phyloP scores from a whole-genome alignment of 2,797 vertebrate genomes.

The Coregonus suidteri region DNA sequence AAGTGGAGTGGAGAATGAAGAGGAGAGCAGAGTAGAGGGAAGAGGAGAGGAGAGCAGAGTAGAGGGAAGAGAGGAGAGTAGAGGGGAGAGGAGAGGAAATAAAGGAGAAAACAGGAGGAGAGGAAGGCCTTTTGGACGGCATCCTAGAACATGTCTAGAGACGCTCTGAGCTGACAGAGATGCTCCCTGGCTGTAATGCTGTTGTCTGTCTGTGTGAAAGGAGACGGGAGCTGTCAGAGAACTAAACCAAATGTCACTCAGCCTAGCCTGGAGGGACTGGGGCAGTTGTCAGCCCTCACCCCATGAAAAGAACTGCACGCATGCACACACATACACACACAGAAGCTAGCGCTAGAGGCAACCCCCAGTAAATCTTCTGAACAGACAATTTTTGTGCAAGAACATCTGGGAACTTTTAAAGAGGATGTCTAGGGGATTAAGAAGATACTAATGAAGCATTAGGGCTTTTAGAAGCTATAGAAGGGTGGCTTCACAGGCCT shows the following conservation, averaged over 20 bases:
- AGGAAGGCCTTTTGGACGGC: too few species aligned
- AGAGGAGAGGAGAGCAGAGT: neutral
- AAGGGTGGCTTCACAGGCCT: conserved; percentile 17
- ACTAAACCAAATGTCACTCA: neutral
- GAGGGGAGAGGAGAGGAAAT: too few species aligned
- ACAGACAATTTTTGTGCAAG: conserved; percentile 28
- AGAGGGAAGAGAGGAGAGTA: neutral
- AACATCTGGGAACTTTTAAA: conserved; percentile 58
- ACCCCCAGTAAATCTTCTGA: conserved; percentile 4
- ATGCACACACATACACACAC: conserved; percentile 23
- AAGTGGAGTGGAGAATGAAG: too few species aligned
- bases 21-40: too few species aligned
- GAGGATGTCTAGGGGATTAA: conserved; percentile 40
- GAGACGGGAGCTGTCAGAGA: too few species aligned
- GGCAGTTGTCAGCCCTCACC: neutral
- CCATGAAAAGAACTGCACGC: too few species aligned
- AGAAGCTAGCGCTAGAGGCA: conserved; percentile 10
- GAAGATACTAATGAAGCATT: conserved; percentile 47
- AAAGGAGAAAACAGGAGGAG: neutral
- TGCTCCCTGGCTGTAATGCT: neutral
- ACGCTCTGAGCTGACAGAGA: too few species aligned
- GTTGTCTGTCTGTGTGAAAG: neutral
- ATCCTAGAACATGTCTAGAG: too few species aligned
- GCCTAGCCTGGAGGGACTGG: conserved; percentile 16
- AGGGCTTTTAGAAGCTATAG: conserved; percentile 35